A percentile compares a stretch with the other conserved stretches of the same genome.
Evolutionary conservation across 2,113 vertebrate genomes (phyloP).

Genomic region (Pomatorhinus ruficollis): DNA sequence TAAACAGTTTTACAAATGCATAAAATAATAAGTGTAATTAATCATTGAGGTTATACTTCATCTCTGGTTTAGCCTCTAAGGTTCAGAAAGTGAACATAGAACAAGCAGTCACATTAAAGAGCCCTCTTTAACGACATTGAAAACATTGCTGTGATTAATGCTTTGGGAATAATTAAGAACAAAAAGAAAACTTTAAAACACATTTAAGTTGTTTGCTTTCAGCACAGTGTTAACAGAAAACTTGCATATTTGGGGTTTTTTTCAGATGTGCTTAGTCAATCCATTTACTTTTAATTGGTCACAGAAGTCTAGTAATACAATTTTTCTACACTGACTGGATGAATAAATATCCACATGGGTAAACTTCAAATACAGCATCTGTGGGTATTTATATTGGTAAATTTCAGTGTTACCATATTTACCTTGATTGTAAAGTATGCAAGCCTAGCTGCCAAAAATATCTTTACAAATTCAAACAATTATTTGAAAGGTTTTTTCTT

Average conservation of each 20-base stretch:
- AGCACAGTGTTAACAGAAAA: neutral
- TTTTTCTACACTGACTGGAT: neutral
- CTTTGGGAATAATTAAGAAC: neutral
- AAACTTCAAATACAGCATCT: neutral
- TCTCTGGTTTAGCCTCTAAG: neutral
- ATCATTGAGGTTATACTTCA: neutral
- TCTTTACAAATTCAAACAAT: neutral
- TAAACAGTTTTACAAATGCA: neutral
- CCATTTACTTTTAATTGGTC: slow-evolving; percentile 10
- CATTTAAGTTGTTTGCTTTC: neutral
- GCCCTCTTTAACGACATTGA: neutral
- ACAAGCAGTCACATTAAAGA: neutral
- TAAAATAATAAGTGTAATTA: neutral
- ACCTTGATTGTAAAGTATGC: neutral
- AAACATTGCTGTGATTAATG: neutral
- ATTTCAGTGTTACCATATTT: neutral
- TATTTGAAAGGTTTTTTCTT: neutral
- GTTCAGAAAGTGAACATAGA: neutral
- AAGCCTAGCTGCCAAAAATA: neutral
- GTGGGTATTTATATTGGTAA: neutral
- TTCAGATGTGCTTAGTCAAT: neutral
- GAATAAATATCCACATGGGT: neutral
- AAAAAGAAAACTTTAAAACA: neutral
- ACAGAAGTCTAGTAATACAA: neutral
- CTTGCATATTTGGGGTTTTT: neutral